phyloP scores from a whole-genome alignment of 1,140 invertebrate genomes.

The Pseudoatta argentina region DNA sequence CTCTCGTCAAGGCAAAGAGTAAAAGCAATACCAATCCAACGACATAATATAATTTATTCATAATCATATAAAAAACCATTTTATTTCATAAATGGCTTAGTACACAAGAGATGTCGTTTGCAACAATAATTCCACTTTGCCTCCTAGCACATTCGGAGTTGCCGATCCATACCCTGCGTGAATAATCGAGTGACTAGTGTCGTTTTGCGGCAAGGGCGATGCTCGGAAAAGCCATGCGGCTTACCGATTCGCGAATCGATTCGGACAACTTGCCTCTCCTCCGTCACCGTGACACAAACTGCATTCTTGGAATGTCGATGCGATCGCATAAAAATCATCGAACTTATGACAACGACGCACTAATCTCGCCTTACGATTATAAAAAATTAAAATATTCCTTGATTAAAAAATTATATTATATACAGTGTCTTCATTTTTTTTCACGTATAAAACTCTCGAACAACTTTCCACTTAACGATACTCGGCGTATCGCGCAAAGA shows the following conservation, averaged over 20 bases:
- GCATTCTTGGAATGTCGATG: conserved; percentile 70
- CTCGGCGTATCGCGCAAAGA: conserved; percentile 53
- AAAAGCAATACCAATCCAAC: conserved; percentile 68
- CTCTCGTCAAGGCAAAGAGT: conserved; percentile 23
- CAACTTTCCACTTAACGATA: conserved; percentile 59
- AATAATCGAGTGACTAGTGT: conserved; percentile 69
- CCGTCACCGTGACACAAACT: conserved; percentile 32
- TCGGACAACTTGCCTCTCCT: conserved; percentile 15
- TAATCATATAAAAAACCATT: conserved; percentile 83
- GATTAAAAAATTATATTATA: conserved; percentile 71
- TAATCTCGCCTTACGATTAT: conserved; percentile 49
- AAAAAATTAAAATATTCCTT: conserved; percentile 61
- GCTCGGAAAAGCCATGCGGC: conserved; percentile 15
- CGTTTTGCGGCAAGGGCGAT: conserved; percentile 46
- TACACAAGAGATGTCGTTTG: conserved; percentile 74
- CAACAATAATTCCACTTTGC: conserved; percentile 75
- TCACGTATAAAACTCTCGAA: conserved; percentile 72
- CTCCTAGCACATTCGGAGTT: conserved; percentile 47
- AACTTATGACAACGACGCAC: conserved; percentile 51
- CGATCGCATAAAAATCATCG: conserved; percentile 54
- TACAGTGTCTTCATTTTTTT: conserved; percentile 50
- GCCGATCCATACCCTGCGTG: conserved; percentile 72
- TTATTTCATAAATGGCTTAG: conserved; percentile 74
- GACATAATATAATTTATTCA: conserved; percentile 83
- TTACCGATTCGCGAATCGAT: conserved; percentile 39